These are phyloP conservation scores for Hypocryptadius cinnamomeus DNA, from an alignment of 2,113 vertebrate species.

Conservation along the genomic window DNA sequence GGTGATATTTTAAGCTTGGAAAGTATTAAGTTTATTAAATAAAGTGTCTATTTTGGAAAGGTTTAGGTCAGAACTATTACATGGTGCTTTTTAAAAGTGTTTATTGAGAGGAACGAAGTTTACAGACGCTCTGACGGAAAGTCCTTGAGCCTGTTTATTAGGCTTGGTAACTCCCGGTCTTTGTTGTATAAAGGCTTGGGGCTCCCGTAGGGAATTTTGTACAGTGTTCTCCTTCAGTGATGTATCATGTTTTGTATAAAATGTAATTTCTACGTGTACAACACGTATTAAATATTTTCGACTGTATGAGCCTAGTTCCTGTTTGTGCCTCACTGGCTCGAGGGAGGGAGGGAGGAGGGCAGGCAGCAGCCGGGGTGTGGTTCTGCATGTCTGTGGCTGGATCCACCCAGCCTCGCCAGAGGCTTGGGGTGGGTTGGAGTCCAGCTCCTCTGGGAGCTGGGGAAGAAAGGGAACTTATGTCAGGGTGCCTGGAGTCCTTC, in stretches of 20 bases:
- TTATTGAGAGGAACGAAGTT: conserved; percentile 64
- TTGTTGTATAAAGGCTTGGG: conserved; percentile 82
- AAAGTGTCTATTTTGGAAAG: conserved; percentile 66
- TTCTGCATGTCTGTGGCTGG: conserved; percentile 8
- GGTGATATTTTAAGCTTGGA: conserved; percentile 51
- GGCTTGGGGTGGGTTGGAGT: background rate
- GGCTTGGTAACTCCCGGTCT: conserved; percentile 62
- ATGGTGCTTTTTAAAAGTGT: conserved; percentile 70
- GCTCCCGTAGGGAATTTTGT: conserved; percentile 68
- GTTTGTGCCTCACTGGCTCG: background rate
- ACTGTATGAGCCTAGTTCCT: background rate
- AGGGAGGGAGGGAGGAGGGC: background rate
- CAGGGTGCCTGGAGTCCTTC: background rate
- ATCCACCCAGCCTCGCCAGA: conserved; percentile 6
- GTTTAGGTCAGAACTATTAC: conserved; percentile 61
- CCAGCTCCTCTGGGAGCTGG: background rate
- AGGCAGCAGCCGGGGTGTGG: conserved; percentile 37
- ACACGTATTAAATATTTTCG: conserved; percentile 84
- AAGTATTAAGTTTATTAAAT: conserved; percentile 60
- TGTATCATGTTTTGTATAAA: conserved; percentile 77
- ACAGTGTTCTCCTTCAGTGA: conserved; percentile 69
- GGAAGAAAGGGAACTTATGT: background rate
- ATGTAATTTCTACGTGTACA: conserved; percentile 74
- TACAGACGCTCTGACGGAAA: conserved; percentile 59
- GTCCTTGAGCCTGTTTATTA: conserved; percentile 45